These are phyloP conservation scores for Argyresthia albistria DNA, from an alignment of 2,888 invertebrate genomes.

Conservation along the genomic window DNA sequence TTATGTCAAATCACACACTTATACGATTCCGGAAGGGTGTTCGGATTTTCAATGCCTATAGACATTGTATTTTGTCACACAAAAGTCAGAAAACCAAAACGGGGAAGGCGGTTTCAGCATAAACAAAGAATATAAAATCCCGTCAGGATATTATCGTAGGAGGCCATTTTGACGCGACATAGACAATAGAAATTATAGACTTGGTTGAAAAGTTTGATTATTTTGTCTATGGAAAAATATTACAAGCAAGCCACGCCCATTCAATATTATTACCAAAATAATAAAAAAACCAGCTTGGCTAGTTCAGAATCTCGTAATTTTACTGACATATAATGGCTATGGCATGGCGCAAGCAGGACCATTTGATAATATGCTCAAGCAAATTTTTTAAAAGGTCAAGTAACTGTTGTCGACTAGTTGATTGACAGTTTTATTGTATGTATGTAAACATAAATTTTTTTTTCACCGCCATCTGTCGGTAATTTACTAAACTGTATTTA, in stretches of 20 bases:
- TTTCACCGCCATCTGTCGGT: no score
- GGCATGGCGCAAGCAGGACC: no score
- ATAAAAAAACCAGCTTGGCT: no score
- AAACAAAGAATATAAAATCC: slow-evolving; percentile 68
- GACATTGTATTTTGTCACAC: slow-evolving; percentile 65
- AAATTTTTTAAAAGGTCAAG: no score
- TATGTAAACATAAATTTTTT: no score
- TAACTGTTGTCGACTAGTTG: no score
- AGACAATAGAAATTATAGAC: slow-evolving; percentile 30
- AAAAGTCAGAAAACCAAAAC: slow-evolving; percentile 43
- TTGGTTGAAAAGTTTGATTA: not conserved
- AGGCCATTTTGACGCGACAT: slow-evolving; percentile 66
- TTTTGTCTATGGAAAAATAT: not conserved
- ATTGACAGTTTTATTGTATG: no score
- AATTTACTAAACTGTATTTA: no score
- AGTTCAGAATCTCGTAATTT: no score
- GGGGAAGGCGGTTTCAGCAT: slow-evolving; percentile 52
- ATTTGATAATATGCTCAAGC: no score
- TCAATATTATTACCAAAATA: not conserved
- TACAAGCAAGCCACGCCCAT: not conserved
- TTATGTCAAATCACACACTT: slow-evolving; percentile 67
- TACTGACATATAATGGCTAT: no score
- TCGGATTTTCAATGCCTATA: slow-evolving; percentile 49
- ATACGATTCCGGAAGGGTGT: slow-evolving; percentile 48
- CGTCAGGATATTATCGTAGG: slow-evolving; percentile 57